These are phyloP conservation scores for Spodoptera littoralis DNA, from an alignment of 2,888 invertebrate species.

Conservation along the genomic window DNA sequence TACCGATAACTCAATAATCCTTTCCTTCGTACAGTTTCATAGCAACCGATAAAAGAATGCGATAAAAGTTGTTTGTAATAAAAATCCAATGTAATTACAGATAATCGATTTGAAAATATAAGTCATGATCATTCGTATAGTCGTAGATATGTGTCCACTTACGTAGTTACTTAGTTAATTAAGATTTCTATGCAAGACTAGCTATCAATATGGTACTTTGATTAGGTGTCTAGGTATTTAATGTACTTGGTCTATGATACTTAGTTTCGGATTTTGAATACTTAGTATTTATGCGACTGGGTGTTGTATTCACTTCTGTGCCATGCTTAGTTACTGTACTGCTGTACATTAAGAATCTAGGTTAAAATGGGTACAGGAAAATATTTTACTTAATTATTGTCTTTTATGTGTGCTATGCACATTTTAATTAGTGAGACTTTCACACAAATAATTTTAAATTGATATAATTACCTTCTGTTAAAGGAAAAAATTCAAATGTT, in stretches of 20 bases:
- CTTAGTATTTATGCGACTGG: too few relatives aligned
- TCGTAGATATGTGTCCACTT: background rate
- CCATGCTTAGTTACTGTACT: too few relatives aligned
- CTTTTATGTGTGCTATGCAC: too few relatives aligned
- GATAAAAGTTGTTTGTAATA: constrained; percentile 14
- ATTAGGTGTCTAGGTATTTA: constrained; percentile 1
- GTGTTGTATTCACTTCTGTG: too few relatives aligned
- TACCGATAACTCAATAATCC: constrained; percentile 11
- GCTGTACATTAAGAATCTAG: too few relatives aligned
- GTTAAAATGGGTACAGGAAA: too few relatives aligned
- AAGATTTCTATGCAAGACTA: constrained; percentile 4
- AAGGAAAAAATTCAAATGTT: too few relatives aligned
- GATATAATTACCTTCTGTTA: too few relatives aligned
- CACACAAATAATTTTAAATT: too few relatives aligned
- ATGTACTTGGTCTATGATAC: background rate
- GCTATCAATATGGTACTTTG: constrained; percentile 5
- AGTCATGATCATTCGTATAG: background rate
- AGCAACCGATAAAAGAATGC: constrained; percentile 48
- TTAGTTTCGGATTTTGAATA: too few relatives aligned
- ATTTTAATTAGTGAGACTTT: too few relatives aligned
- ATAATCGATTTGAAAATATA: constrained; percentile 27
- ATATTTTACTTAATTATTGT: too few relatives aligned
- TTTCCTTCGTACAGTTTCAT: constrained; percentile 31
- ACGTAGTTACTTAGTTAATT: constrained; percentile 2
- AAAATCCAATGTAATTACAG: constrained; percentile 31